Conservation (phyloP, 2,888 invertebrate genomes). For the Lasioglossum morio region DNA sequence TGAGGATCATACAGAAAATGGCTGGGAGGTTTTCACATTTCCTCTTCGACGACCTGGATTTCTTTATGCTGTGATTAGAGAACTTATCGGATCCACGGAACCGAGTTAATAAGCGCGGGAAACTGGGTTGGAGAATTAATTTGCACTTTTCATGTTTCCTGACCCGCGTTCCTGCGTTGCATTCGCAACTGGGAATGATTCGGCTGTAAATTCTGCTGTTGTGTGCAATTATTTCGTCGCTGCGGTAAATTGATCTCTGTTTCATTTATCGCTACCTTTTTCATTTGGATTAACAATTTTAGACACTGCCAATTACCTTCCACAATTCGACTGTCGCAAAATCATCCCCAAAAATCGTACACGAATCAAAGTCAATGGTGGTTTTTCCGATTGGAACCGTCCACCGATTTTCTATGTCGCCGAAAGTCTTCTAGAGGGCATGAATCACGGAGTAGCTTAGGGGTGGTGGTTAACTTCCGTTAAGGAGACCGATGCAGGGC, state of each 20-base stretch:
- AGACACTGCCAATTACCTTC: background rate
- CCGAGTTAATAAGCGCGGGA: slow-evolving; percentile 18
- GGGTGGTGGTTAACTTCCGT: slow-evolving; percentile 73
- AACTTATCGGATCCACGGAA: slow-evolving; percentile 30
- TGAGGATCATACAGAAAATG: background rate
- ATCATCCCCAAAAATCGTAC: no score
- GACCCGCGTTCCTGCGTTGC: no score
- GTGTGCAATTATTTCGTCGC: background rate
- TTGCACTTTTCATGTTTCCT: background rate
- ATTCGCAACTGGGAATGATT: background rate
- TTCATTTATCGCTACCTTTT: background rate
- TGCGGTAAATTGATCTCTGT: background rate
- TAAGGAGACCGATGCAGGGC: slow-evolving; percentile 72
- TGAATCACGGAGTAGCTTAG: slow-evolving; percentile 73
- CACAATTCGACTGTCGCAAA: background rate
- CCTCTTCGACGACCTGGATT: slow-evolving; percentile 37
- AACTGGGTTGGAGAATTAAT: slow-evolving; percentile 6
- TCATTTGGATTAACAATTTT: background rate
- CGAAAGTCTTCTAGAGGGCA: slow-evolving; percentile 40
- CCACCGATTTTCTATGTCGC: slow-evolving; percentile 12
- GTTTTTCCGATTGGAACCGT: background rate
- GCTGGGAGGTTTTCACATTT: slow-evolving; percentile 20
- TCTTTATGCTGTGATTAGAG: slow-evolving; percentile 9
- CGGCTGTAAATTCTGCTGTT: background rate
- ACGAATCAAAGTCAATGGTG: background rate